Base-by-base conservation (phyloP, 1,140 invertebrate genomes). In the Ips nitidus region DNA sequence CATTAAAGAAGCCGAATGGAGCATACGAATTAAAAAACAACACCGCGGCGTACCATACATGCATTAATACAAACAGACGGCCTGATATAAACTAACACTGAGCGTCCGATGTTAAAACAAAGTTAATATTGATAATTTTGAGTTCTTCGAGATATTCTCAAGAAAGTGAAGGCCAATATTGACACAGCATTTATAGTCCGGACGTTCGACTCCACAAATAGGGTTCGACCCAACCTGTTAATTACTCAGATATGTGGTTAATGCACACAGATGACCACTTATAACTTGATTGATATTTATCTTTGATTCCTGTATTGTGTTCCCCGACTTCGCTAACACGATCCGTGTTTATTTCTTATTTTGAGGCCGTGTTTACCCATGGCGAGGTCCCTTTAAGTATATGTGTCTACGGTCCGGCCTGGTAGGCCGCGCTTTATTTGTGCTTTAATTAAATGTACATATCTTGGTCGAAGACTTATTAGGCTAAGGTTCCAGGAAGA, bases 151-250 rank as follows among this genome's bases (percentile, higher is more conserved):
- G 73, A 71, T 76, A 77, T 78, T 79, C 78, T 78, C 77, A 79
- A 77, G 78, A 79, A 79, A 78, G 74, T 74, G 73, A 78, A 72
- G 74, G 71, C 74, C 76, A 80, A 80, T 80, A 80, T 80, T 80
- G 69, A 79, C 76, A 74, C 74, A 75, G 75, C 78, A 78, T 80
- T 80, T 80, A 80, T 80, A 79, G 77, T 76, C 76, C 77, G 78
- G 78, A 76, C 77, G 77, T 75, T 76, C 72, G 75, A 75, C 75
- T 80, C 74, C 78, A 78, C 77, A 78, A 78, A 80, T 79, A 78
- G 73, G 22, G 75, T 78, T 80, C 74, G 76, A 76, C 77, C 71
- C 74, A 79, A 79, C 78, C 76, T 80, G 78, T 80, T 80, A 80
- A 80, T 80, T 80, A 80, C 76, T 75, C 74, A 77, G 76, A 80